Conservation (phyloP, 2,113 vertebrate genomes). For the Calypte anna region DNA sequence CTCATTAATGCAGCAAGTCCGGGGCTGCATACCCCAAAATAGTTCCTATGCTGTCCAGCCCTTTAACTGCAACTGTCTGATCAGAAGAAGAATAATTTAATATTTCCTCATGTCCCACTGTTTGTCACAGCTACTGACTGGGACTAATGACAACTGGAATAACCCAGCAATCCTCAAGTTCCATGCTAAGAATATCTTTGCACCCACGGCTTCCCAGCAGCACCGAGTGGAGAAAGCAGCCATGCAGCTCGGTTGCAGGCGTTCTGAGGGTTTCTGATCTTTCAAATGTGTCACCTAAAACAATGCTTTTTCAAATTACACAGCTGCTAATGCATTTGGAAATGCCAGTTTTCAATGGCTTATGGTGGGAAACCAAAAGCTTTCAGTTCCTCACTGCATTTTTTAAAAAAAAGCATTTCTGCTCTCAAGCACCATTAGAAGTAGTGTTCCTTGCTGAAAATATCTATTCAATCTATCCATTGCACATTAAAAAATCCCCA, state of each 20-base stretch:
- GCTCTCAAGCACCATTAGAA: background rate
- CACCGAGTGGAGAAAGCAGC: background rate
- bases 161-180: background rate
- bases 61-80: background rate
- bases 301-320: background rate
- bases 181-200: background rate
- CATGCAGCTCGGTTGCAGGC: background rate
- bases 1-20: background rate
- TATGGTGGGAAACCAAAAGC: background rate
- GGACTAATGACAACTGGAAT: background rate
- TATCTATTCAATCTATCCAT: background rate
- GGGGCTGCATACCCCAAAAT: background rate
- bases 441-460: background rate
- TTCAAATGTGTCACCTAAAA: background rate
- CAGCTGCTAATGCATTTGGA: background rate
- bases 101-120: background rate
- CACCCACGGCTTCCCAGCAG: background rate
- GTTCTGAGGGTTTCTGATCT: background rate
- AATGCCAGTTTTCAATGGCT: background rate
- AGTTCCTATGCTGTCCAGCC: background rate
- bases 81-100: background rate
- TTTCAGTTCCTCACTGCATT: background rate
- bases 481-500: background rate
- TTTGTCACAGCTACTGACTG: background rate
- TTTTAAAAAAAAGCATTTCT: background rate